Base-by-base conservation (phyloP, 2,888 invertebrate species). In the Allophyes oxyacanthae region DNA sequence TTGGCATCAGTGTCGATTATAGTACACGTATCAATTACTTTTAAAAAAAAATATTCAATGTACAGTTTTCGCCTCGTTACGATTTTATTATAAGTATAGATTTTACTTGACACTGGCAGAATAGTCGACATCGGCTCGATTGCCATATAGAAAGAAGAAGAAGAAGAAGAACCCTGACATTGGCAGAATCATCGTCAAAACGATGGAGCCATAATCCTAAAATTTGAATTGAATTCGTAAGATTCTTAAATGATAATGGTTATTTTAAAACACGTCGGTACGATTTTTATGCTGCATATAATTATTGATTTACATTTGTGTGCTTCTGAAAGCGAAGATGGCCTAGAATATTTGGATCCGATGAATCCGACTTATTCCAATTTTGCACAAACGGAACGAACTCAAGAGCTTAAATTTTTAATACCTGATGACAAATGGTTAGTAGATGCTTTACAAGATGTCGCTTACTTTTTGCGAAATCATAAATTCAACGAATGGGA, bases 401-500 rank as follows among this genome's bases (percentile, higher is more conserved):
- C 44, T 42, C 54, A 56, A 37, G 49, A 71, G 5, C 68, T 76
- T 8, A 28, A 15, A 34, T 44, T 41, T 52, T 2, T 48, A 4
- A 52, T 78, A 15, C 77, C 77, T 20, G 81, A 83, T 32, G 85
- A 86, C 45, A 74, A 79, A 57, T 94, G 92, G 92, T 75, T 89
- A n/a, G 85, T 84, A 49, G 87, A 84, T 30, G 94, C 94, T 6
- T 78, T 96, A 50, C 89, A 89, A 69, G 95, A 95, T 71, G 92
- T 96, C 38, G 95, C 95, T 0, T 95, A 95, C 83, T 95, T 94
- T 77, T 84, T 96, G 56, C 88, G 96, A 42, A 89, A 94, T 33
- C 94, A 96, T 76, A 96, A 96, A 86, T 96, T 96, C 78, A 95
- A 95, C 72, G 95, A 95, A 77, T 95, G 94, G 85, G 96, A 96